Percentiles rank a stretch among this genome's conserved stretches.
These are phyloP conservation scores for Labroides dimidiatus DNA, from an alignment of 2,797 vertebrate genomes.

Conservation along the genomic window DNA sequence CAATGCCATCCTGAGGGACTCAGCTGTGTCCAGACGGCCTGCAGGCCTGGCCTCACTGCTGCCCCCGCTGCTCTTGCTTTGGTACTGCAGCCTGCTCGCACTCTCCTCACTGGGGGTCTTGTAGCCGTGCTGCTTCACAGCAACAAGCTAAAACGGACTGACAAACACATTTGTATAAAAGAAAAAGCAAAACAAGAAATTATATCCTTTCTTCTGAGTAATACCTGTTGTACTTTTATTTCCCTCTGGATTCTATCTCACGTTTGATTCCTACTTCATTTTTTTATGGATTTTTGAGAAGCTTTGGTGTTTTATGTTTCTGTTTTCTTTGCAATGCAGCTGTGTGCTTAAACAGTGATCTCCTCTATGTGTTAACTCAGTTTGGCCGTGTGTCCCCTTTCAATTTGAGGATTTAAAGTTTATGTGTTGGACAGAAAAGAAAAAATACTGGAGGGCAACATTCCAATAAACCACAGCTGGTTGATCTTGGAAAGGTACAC, in stretches of 20 bases:
- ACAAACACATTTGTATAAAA: constrained; percentile 82
- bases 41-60: constrained; percentile 58
- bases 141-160: constrained; percentile 65
- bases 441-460: constrained; percentile 51
- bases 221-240: constrained; percentile 73
- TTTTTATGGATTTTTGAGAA: constrained; percentile 47
- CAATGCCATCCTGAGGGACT: constrained; percentile 78
- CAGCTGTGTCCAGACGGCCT: constrained; percentile 46
- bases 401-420: constrained; percentile 40
- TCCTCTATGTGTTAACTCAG: constrained; percentile 61
- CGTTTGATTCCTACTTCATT: constrained; percentile 40
- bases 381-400: constrained; percentile 60
- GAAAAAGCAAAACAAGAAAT: constrained; percentile 64
- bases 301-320: constrained; percentile 40
- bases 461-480: constrained; percentile 55
- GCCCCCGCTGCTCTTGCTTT: constrained; percentile 75
- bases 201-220: constrained; percentile 75
- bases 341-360: constrained; percentile 72
- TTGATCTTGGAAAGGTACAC: constrained; percentile 38
- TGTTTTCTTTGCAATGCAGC: constrained; percentile 64
- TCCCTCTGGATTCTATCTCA: constrained; percentile 54
- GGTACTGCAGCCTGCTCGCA: constrained; percentile 66
- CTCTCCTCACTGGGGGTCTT: constrained; percentile 50
- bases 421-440: constrained; percentile 26
- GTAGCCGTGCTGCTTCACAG: constrained; percentile 70